Conservation (phyloP, 2,113 vertebrate species). For the Bujurquina vittata region DNA sequence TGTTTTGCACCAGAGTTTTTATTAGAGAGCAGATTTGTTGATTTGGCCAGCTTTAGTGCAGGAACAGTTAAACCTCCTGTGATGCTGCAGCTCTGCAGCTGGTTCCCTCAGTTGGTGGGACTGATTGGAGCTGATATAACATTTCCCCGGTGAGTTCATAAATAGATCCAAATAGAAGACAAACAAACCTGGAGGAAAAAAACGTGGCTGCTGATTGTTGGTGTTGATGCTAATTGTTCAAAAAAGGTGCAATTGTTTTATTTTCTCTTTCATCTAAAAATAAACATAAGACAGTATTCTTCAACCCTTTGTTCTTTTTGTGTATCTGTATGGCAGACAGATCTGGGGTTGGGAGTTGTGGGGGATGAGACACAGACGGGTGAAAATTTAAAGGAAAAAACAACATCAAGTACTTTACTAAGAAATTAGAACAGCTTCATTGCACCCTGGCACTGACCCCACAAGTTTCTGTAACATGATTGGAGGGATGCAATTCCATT, state of each 20-base stretch:
- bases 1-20: conserved; percentile 7
- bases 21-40: conserved; percentile 47
- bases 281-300: conserved; percentile 52
- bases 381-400: neutral
- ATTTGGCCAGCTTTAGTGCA: conserved; percentile 12
- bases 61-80: conserved; percentile 49
- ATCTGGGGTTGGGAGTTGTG: neutral
- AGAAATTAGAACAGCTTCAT: neutral
- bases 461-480: neutral
- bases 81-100: conserved; percentile 51
- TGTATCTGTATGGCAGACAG: neutral
- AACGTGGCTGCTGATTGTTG: conserved; percentile 40
- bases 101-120: conserved; percentile 47
- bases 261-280: conserved; percentile 73
- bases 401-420: neutral
- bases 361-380: too few relatives aligned
- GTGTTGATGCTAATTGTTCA: conserved; percentile 30
- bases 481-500: neutral
- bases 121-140: conserved; percentile 61
- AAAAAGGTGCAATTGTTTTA: conserved; percentile 30
- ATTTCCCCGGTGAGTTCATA: conserved; percentile 56
- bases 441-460: neutral
- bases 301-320: conserved; percentile 41
- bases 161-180: conserved; percentile 65
- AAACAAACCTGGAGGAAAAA: conserved; percentile 52